Evolutionary conservation across 1,140 invertebrate species (phyloP).

Genomic region (Hirudo medicinalis): DNA sequence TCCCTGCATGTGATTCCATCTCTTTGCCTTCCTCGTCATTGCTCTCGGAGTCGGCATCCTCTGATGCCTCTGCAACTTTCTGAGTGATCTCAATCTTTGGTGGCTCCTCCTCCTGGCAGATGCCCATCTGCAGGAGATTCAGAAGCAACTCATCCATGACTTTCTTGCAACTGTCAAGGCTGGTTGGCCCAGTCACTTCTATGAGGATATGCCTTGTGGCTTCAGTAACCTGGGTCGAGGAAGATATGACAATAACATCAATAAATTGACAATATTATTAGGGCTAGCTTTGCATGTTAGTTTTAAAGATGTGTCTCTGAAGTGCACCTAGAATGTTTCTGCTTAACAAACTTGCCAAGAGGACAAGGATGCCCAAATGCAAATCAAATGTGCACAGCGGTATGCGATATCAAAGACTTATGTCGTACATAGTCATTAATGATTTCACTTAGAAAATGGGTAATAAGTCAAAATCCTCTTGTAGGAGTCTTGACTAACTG

Average conservation of each 20-base stretch:
- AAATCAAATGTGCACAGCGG: too few species aligned
- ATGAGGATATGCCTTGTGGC: conserved; percentile 56
- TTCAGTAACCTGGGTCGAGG: conserved; percentile 36
- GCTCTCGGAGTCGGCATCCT: conserved; percentile 18
- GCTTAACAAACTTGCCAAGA: too few species aligned
- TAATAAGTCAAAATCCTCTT: too few species aligned
- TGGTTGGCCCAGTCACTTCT: conserved; percentile 61
- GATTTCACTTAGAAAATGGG: too few species aligned
- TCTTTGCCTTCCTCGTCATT: conserved; percentile 9
- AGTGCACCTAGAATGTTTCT: too few species aligned
- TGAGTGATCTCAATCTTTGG: conserved; percentile 28
- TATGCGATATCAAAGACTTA: too few species aligned
- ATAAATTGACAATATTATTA: too few species aligned
- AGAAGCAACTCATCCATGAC: conserved; percentile 55
- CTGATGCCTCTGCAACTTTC: conserved; percentile 35
- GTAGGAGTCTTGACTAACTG: conserved; percentile 20
- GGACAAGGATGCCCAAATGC: too few species aligned
- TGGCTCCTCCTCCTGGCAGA: conserved; percentile 26
- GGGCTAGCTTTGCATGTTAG: too few species aligned
- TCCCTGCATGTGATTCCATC: conserved; percentile 3
- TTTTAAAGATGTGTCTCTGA: too few species aligned
- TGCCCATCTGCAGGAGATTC: conserved; percentile 47
- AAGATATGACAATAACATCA: conserved; percentile 19
- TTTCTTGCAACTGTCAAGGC: conserved; percentile 52
- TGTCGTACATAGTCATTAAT: too few species aligned